Conservation (phyloP, 2,113 vertebrate genomes). For the Thryonomys swinderianus region DNA sequence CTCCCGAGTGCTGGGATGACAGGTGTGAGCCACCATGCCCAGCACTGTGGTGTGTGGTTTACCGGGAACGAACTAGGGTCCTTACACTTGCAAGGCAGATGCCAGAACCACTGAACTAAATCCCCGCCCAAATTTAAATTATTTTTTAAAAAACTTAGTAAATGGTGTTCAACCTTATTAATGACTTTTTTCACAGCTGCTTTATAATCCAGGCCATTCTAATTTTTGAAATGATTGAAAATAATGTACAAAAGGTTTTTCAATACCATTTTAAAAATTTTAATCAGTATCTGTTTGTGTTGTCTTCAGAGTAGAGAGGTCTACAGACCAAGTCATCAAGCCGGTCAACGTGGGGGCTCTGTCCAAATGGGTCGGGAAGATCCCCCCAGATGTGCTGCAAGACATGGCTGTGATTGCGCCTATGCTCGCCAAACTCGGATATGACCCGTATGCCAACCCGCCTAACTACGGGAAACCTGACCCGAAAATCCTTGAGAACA, state of each 20-base stretch:
- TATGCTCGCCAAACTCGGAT: constrained; percentile 96
- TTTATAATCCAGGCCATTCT: constrained; percentile 38
- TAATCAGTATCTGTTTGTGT: constrained; percentile 10
- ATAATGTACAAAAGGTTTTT: neutral
- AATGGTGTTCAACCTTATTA: neutral
- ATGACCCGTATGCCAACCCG: constrained; percentile 96
- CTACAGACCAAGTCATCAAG: constrained; percentile 98
- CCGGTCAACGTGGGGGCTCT: constrained; percentile 97
- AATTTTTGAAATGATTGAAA: constrained; percentile 30
- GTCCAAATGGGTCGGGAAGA: constrained; percentile 99
- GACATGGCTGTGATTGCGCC: constrained; percentile 97
- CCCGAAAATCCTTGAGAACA: constrained; percentile 96
- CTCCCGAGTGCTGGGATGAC: no score
- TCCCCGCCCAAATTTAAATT: constrained; percentile 40
- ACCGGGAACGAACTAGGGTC: no score
- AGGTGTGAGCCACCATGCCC: no score
- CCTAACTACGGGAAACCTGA: constrained; percentile 97
- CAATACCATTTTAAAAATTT: neutral
- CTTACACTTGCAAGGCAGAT: no score
- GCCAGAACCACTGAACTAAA: no score
- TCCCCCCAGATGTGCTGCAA: constrained; percentile 94
- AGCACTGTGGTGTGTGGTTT: no score
- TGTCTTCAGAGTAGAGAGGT: constrained; percentile 93
- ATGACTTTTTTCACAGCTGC: neutral
- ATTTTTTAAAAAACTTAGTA: neutral